A percentile compares a stretch with the other conserved stretches of the same genome.
Evolutionary conservation across 37 sponge, comb jelly and placozoan species (phyloP).

Genomic region (Halichondria panicea): DNA sequence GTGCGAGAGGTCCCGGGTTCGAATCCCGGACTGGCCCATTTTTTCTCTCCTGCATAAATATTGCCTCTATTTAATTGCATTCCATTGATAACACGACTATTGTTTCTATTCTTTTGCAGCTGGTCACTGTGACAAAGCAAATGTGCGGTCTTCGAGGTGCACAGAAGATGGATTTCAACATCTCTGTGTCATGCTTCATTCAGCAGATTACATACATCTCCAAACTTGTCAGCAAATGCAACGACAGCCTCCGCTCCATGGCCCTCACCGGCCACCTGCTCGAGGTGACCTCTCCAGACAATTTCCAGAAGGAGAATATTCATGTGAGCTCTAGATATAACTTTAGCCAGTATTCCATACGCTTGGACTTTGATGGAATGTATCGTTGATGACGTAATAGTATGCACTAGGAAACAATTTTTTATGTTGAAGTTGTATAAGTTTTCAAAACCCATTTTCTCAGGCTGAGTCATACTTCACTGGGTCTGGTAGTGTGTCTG

Average conservation of each 20-base stretch:
- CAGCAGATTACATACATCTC: constrained; percentile 76
- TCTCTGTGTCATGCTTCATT: constrained; percentile 55
- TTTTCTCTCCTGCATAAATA: neutral
- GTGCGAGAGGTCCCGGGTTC: constrained; percentile 44
- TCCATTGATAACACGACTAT: neutral
- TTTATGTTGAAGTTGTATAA: no score
- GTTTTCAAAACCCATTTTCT: neutral
- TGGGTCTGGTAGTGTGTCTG: constrained; percentile 73
- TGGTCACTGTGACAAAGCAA: constrained; percentile 72
- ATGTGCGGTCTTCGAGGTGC: constrained; percentile 73
- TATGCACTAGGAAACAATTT: no score
- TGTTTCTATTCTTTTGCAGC: constrained; percentile 14
- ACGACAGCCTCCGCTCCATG: constrained; percentile 49
- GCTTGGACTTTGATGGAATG: no score
- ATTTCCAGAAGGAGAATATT: constrained; percentile 29
- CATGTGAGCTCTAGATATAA: constrained; percentile 14
- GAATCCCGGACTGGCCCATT: constrained; percentile 35
- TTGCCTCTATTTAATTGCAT: neutral
- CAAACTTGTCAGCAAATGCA: constrained; percentile 54
- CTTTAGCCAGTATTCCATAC: no score
- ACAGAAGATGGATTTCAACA: constrained; percentile 48
- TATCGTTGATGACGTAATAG: no score
- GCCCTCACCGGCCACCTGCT: constrained; percentile 65
- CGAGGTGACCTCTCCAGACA: constrained; percentile 48
- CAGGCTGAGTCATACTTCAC: constrained; percentile 53